Percentiles rank a stretch among this genome's conserved stretches.
These are phyloP conservation scores for Parapsyche elsis DNA, from an alignment of 1,140 invertebrate genomes.

Conservation along the genomic window DNA sequence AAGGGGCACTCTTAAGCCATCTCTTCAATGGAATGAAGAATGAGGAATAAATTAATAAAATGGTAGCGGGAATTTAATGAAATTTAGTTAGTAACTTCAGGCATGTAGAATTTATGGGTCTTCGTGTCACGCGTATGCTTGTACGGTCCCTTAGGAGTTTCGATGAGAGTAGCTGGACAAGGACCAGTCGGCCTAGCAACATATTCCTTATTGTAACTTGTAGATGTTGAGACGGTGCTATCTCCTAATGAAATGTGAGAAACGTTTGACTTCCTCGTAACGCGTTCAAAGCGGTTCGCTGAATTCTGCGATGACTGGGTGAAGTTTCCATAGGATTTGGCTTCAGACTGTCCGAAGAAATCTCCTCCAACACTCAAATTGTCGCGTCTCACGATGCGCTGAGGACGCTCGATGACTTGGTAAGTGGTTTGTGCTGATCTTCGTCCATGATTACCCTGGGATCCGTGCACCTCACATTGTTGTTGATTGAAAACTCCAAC, in stretches of 20 bases:
- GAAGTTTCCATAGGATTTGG: slow-evolving; percentile 76
- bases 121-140: slow-evolving; percentile 84
- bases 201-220: slow-evolving; percentile 83
- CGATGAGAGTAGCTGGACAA: slow-evolving; percentile 81
- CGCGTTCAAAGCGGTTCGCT: slow-evolving; percentile 64
- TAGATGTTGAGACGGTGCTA: slow-evolving; percentile 65
- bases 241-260: slow-evolving; percentile 80
- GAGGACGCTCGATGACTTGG: slow-evolving; percentile 66
- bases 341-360: slow-evolving; percentile 74
- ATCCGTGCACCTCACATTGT: slow-evolving; percentile 62
- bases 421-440: slow-evolving; percentile 65
- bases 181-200: slow-evolving; percentile 75
- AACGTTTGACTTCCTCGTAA: slow-evolving; percentile 72
- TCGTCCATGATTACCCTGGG: slow-evolving; percentile 60
- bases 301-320: slow-evolving; percentile 63
- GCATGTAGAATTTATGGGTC: slow-evolving; percentile 85
- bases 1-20: background rate
- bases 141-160: slow-evolving; percentile 78
- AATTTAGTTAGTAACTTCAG: slow-evolving; percentile 62
- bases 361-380: slow-evolving; percentile 76
- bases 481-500: slow-evolving; percentile 65
- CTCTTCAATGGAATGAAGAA: slow-evolving; percentile 25
- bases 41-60: slow-evolving; percentile 16
- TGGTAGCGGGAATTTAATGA: background rate
- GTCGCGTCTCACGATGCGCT: slow-evolving; percentile 70